Percentiles rank a stretch among this genome's conserved stretches.
These are phyloP conservation scores for Nylanderia fulva DNA, from an alignment of 1,140 invertebrate species.

Conservation along the genomic window DNA sequence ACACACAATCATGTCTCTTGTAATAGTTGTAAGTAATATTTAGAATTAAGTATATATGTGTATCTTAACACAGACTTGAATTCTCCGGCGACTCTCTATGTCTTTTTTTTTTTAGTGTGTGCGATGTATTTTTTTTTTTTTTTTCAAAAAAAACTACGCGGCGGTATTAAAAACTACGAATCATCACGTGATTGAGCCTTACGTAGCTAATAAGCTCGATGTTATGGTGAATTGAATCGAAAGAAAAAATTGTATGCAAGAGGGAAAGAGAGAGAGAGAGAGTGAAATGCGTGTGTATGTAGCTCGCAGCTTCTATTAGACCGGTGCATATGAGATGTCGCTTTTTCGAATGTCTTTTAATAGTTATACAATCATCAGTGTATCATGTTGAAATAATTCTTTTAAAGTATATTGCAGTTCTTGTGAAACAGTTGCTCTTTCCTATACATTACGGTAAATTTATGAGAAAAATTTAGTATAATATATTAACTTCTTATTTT, in stretches of 20 bases:
- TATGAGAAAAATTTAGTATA: not conserved
- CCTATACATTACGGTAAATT: not conserved
- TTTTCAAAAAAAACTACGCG: constrained; percentile 55
- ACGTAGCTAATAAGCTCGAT: constrained; percentile 69
- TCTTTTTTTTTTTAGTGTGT: constrained; percentile 69
- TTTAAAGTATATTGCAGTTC: not conserved
- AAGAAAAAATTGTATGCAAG: constrained; percentile 45
- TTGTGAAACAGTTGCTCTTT: not conserved
- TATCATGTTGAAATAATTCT: not conserved
- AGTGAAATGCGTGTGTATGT: constrained; percentile 33
- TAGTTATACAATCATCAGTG: not conserved
- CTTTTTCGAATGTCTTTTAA: constrained; percentile 24
- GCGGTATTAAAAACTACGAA: constrained; percentile 58
- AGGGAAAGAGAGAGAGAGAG: constrained; percentile 24
- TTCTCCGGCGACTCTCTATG: constrained; percentile 58
- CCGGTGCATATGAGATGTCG: constrained; percentile 54
- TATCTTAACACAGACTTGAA: constrained; percentile 70
- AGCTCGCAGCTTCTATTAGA: constrained; percentile 60
- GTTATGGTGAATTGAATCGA: constrained; percentile 49
- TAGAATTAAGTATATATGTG: constrained; percentile 76
- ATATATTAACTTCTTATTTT: constrained; percentile 15
- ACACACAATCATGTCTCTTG: constrained; percentile 24
- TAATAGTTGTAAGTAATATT: constrained; percentile 64
- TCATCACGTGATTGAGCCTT: constrained; percentile 75
- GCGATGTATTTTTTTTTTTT: constrained; percentile 68